Evolutionary conservation across 1,140 invertebrate species (phyloP).

Genomic region (Drosophila quadrilineata): DNA sequence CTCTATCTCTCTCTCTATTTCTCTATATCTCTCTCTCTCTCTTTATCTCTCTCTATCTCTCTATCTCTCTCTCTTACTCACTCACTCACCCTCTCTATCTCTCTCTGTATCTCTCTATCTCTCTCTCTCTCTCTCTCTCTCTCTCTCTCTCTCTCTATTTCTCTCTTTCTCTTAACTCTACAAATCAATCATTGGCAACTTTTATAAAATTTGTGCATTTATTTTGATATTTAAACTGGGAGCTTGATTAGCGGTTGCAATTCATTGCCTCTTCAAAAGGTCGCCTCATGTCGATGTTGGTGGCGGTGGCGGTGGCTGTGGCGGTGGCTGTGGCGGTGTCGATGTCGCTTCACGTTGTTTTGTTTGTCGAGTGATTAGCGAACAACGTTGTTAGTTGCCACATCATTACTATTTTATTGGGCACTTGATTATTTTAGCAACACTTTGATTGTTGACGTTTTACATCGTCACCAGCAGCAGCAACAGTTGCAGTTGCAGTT

Average conservation of each 20-base stretch:
- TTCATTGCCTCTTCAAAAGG: slow-evolving; percentile 30
- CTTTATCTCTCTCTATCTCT: too few species aligned
- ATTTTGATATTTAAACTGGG: too few species aligned
- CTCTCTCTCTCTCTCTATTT: not conserved
- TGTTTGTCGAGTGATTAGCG: slow-evolving; percentile 42
- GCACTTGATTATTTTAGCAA: slow-evolving; percentile 71
- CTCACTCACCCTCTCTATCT: too few species aligned
- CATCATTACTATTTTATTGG: slow-evolving; percentile 72
- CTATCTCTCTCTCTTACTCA: too few species aligned
- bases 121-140: not conserved
- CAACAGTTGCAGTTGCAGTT: not conserved
- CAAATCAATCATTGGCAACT: not conserved
- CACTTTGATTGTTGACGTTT: slow-evolving; percentile 38
- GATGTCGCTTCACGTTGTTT: too few species aligned
- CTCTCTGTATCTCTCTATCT: too few species aligned
- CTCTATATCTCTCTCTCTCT: not conserved
- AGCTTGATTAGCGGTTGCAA: slow-evolving; percentile 77
- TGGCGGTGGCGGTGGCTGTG: not conserved
- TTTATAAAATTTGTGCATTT: too few species aligned
- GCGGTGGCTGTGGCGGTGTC: slow-evolving; percentile 15
- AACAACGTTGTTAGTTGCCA: slow-evolving; percentile 30
- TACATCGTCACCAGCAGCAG: not conserved
- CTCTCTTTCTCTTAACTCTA: not conserved
- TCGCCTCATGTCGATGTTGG: not conserved
- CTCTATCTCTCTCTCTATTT: too few species aligned